These are phyloP conservation scores for Xestia xanthographa DNA, from an alignment of 2,888 invertebrate species.

Conservation along the genomic window DNA sequence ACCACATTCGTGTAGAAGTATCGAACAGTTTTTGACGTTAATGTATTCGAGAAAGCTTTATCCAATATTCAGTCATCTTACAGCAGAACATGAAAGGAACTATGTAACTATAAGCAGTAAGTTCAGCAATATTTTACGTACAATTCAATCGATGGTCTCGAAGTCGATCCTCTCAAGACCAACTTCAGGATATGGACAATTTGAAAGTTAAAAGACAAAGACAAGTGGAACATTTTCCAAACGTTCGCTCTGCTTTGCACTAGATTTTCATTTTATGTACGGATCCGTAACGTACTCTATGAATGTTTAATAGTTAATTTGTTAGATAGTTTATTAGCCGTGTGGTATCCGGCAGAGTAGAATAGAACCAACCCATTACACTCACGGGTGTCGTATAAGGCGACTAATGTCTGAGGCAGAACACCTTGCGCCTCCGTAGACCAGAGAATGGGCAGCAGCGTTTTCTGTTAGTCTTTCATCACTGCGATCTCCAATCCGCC, in stretches of 20 bases:
- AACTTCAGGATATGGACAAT: constrained; percentile 7
- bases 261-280: background rate
- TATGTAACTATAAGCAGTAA: background rate
- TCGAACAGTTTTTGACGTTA: background rate
- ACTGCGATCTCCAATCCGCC: too few relatives aligned
- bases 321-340: too few relatives aligned
- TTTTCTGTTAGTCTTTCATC: too few relatives aligned
- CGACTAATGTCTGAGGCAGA: too few relatives aligned
- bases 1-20: too few relatives aligned
- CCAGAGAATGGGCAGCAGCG: too few relatives aligned
- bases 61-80: background rate
- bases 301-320: too few relatives aligned
- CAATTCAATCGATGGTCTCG: constrained; percentile 17
- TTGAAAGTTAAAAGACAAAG: constrained; percentile 19
- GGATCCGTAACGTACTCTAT: background rate
- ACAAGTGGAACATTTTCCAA: background rate
- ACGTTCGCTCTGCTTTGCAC: background rate
- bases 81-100: background rate
- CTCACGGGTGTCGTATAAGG: too few relatives aligned
- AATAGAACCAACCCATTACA: too few relatives aligned
- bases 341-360: too few relatives aligned
- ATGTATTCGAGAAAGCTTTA: background rate
- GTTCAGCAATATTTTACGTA: constrained; percentile 20
- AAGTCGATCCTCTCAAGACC: background rate
- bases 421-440: too few relatives aligned